Conservation (phyloP, 2,113 vertebrate species). For the Benitochromis conjunctus region DNA sequence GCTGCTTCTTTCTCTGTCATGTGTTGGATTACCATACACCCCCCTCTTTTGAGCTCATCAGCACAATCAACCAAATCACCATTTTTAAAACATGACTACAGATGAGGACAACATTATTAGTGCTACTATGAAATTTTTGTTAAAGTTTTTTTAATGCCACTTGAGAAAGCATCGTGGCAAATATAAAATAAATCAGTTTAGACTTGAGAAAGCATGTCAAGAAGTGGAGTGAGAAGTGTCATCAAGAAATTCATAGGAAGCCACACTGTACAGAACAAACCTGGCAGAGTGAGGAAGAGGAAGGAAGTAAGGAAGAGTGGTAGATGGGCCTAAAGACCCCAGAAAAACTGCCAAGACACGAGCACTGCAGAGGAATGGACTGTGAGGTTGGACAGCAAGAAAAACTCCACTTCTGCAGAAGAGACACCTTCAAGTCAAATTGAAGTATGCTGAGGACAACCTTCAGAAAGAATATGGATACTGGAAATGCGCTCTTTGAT, state of each 20-base stretch:
- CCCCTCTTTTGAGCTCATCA: not conserved
- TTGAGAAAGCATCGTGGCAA: not conserved
- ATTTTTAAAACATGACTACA: not conserved
- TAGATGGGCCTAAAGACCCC: not conserved
- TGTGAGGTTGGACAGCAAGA: not conserved
- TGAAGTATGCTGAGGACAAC: not conserved
- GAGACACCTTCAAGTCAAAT: not conserved
- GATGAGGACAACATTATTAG: not conserved
- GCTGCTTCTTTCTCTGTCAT: not conserved
- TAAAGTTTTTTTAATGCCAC: not conserved
- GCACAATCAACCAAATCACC: not conserved
- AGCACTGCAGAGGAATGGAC: not conserved
- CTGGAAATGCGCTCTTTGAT: not conserved
- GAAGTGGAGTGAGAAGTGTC: not conserved
- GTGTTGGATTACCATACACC: not conserved
- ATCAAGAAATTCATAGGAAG: not conserved
- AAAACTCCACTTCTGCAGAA: not conserved
- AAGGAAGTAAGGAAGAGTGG: no score
- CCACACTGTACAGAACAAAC: not conserved
- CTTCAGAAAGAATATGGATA: not conserved
- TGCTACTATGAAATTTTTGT: rapidly evolving
- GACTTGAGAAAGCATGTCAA: not conserved
- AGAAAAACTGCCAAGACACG: not conserved
- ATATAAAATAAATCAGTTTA: not conserved
- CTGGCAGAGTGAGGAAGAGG: not conserved